These are phyloP conservation scores for Drosophila parvula DNA, from an alignment of 1,140 invertebrate species.

Conservation along the genomic window DNA sequence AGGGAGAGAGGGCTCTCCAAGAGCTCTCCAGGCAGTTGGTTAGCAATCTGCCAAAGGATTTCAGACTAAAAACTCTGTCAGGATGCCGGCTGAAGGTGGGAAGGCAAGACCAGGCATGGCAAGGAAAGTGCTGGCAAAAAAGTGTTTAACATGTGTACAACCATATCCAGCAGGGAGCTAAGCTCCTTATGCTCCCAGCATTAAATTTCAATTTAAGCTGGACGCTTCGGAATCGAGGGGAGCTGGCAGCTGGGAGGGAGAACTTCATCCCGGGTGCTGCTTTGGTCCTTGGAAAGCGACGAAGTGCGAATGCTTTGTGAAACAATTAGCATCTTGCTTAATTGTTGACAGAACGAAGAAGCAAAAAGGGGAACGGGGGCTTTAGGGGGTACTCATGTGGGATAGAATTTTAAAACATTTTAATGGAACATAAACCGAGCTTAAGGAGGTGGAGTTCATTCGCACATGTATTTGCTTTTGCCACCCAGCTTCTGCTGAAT, in stretches of 20 bases:
- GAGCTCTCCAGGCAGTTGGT: slow-evolving; percentile 28
- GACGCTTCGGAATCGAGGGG: slow-evolving; percentile 32
- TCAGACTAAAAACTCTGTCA: slow-evolving; percentile 55
- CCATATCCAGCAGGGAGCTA: slow-evolving; percentile 60
- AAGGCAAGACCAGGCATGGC: slow-evolving; percentile 18
- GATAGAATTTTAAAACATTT: slow-evolving; percentile 68
- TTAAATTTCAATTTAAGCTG: slow-evolving; percentile 81
- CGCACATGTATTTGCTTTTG: slow-evolving; percentile 14
- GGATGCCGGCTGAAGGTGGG: slow-evolving; percentile 19
- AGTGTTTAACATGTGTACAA: slow-evolving; percentile 78
- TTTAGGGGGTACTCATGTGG: slow-evolving; percentile 31
- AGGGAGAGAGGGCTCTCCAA: not conserved
- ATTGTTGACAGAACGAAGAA: slow-evolving; percentile 55
- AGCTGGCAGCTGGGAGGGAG: not conserved
- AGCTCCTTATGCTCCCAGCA: slow-evolving; percentile 58
- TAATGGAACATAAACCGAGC: slow-evolving; percentile 76
- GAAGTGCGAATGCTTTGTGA: slow-evolving; percentile 76
- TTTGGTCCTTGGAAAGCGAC: slow-evolving; percentile 64
- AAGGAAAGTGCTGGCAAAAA: slow-evolving; percentile 47
- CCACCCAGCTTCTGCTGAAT: not conserved
- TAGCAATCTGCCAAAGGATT: slow-evolving; percentile 70
- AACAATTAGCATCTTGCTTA: slow-evolving; percentile 78
- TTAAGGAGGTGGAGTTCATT: slow-evolving; percentile 9
- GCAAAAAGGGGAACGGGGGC: not conserved
- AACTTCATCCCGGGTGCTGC: slow-evolving; percentile 7